A percentile compares a stretch with the other conserved stretches of the same genome.
Evolutionary conservation across 2,113 vertebrate species (phyloP).

Genomic region (Proteles cristata): DNA sequence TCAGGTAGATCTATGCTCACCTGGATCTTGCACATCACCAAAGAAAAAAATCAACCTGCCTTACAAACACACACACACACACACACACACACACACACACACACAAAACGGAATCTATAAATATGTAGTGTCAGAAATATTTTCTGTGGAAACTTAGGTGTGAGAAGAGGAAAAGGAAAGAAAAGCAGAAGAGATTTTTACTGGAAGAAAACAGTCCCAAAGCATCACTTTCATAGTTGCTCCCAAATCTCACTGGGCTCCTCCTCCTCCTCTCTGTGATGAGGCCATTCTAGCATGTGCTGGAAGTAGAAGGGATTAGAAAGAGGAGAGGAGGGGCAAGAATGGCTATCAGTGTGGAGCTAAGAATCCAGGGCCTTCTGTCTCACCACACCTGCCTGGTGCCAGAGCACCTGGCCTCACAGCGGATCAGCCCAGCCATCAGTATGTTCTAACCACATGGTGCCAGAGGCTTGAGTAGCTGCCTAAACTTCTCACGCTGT

Average conservation of each 20-base stretch:
- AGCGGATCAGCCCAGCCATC: neutral
- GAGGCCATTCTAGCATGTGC: neutral
- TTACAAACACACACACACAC: no score
- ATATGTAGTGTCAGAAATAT: neutral
- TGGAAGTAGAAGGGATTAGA: neutral
- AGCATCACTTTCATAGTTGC: neutral
- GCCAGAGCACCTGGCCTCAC: neutral
- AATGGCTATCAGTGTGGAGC: neutral
- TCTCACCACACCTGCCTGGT: neutral
- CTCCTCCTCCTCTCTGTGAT: neutral
- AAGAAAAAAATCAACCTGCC: neutral
- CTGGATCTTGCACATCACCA: neutral
- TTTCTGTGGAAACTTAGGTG: neutral
- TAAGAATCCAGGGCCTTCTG: neutral
- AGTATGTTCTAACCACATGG: neutral
- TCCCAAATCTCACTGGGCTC: neutral
- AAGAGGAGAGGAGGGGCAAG: neutral
- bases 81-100: no score
- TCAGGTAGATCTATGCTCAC: neutral
- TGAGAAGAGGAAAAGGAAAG: neutral
- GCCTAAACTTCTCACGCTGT: neutral
- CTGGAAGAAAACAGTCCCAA: neutral
- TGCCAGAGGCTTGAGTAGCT: neutral
- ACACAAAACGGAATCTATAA: neutral
- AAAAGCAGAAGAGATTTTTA: neutral